A percentile compares a stretch with the other conserved stretches of the same genome.
Evolutionary conservation across 2,113 vertebrate species (phyloP).

Genomic region (Clarias macrocephalus): DNA sequence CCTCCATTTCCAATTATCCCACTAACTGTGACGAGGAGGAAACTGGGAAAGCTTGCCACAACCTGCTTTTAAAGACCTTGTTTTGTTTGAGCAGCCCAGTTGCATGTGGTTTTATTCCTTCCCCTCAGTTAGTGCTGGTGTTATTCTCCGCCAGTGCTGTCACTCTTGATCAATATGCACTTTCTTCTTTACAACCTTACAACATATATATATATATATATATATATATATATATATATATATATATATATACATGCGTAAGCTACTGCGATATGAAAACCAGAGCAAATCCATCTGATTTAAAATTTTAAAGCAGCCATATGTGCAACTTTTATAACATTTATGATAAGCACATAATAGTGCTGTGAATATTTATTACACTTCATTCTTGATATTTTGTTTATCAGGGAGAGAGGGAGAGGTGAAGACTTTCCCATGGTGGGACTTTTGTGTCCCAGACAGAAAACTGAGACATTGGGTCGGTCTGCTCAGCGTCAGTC

Average conservation of each 20-base stretch:
- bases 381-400: background rate
- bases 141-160: background rate
- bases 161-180: background rate
- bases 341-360: slow-evolving; percentile 55
- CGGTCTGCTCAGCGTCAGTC: slow-evolving; percentile 69
- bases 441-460: slow-evolving; percentile 45
- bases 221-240: slow-evolving; percentile 2
- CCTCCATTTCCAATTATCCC: slow-evolving; percentile 82
- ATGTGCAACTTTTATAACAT: background rate
- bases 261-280: background rate
- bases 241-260: slow-evolving; percentile 7
- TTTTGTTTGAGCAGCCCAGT: slow-evolving; percentile 61
- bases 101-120: slow-evolving; percentile 24
- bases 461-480: slow-evolving; percentile 64
- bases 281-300: background rate
- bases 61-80: slow-evolving; percentile 68
- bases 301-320: slow-evolving; percentile 1
- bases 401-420: background rate
- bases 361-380: background rate
- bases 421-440: slow-evolving; percentile 47
- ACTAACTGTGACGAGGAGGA: slow-evolving; percentile 75
- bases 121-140: background rate
- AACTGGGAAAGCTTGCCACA: slow-evolving; percentile 69
- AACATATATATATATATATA: slow-evolving; percentile 7
- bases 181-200: background rate